Conservation (phyloP, 2,113 vertebrate genomes). For the Condylura cristata region DNA sequence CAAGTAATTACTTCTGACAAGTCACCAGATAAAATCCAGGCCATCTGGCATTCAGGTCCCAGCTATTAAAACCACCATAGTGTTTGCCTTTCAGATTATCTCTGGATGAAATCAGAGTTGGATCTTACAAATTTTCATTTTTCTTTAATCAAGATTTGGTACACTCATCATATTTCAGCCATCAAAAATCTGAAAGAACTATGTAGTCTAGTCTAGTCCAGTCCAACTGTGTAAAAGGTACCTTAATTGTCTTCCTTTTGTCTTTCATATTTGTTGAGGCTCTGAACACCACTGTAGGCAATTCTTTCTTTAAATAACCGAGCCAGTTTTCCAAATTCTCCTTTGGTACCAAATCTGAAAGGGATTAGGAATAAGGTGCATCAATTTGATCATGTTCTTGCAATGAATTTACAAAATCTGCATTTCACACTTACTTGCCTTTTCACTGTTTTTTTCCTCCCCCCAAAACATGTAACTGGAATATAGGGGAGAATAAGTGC, state of each 20-base stretch:
- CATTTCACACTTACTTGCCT: background rate
- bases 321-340: conserved; percentile 93
- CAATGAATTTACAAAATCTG: background rate
- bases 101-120: conserved; percentile 79
- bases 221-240: background rate
- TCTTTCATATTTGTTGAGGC: conserved; percentile 87
- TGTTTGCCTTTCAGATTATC: conserved; percentile 27
- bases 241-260: conserved; percentile 85
- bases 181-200: conserved; percentile 25
- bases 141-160: conserved; percentile 63
- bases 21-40: background rate
- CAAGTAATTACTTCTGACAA: conserved; percentile 23
- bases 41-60: background rate
- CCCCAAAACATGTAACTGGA: background rate
- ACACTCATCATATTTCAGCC: conserved; percentile 64
- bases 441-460: background rate
- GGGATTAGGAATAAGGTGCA: background rate
- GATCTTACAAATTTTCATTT: conserved; percentile 77
- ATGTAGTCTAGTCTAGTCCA: no score
- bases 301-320: conserved; percentile 89
- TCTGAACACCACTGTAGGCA: conserved; percentile 94
- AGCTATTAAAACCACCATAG: background rate
- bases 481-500: background rate
- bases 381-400: background rate
- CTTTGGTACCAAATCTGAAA: conserved; percentile 94